A percentile compares a stretch with the other conserved stretches of the same genome.
Evolutionary conservation across 2,113 vertebrate genomes (phyloP).

Genomic region (Leuciscus idus): DNA sequence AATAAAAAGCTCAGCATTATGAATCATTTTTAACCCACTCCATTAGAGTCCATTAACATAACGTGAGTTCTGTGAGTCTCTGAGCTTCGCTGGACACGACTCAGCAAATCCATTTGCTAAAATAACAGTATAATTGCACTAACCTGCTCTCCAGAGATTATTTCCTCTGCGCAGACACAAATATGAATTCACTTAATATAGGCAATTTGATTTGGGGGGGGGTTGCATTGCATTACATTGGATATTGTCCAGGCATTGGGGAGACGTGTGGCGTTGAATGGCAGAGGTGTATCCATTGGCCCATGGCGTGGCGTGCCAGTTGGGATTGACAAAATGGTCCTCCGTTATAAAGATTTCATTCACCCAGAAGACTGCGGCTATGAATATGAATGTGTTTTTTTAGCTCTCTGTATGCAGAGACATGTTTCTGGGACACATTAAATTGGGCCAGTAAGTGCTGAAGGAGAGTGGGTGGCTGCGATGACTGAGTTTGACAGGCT

Average conservation of each 20-base stretch:
- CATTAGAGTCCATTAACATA: slow-evolving; percentile 56
- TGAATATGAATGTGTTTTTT: slow-evolving; percentile 60
- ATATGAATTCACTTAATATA: slow-evolving; percentile 51
- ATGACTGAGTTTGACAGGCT: slow-evolving; percentile 57
- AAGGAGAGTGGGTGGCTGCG: slow-evolving; percentile 54
- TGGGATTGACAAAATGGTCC: not conserved
- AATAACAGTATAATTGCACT: slow-evolving; percentile 60
- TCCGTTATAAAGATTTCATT: slow-evolving; percentile 41
- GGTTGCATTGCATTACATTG: slow-evolving; percentile 35
- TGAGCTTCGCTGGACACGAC: slow-evolving; percentile 57
- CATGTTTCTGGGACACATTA: slow-evolving; percentile 61
- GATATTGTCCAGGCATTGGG: slow-evolving; percentile 57
- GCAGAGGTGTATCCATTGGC: not conserved
- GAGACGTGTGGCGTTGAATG: slow-evolving; percentile 35
- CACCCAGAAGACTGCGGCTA: slow-evolving; percentile 31
- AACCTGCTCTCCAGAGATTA: slow-evolving; percentile 58
- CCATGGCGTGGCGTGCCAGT: slow-evolving; percentile 9
- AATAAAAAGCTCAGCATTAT: slow-evolving; percentile 25
- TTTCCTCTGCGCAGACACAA: slow-evolving; percentile 59
- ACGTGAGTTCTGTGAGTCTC: slow-evolving; percentile 28
- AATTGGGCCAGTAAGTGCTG: slow-evolving; percentile 54
- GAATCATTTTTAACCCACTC: slow-evolving; percentile 49
- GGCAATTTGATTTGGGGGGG: slow-evolving; percentile 51
- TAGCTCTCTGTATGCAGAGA: slow-evolving; percentile 53
- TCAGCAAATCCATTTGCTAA: slow-evolving; percentile 67